phyloP scores from a whole-genome alignment of 2,797 vertebrate species.

The Mastacembelus armatus region DNA sequence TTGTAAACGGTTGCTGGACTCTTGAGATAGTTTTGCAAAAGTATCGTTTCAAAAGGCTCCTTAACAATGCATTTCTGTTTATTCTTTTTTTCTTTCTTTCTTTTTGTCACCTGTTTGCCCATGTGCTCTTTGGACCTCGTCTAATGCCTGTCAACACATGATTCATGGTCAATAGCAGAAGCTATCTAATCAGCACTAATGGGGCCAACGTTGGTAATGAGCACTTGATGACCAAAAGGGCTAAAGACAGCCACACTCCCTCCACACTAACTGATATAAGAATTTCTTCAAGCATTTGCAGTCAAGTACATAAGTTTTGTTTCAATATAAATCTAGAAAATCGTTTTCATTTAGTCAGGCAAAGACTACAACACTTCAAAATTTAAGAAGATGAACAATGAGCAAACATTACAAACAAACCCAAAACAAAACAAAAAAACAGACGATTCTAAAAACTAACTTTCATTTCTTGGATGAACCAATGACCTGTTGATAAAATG shows the following conservation, averaged over 20 bases:
- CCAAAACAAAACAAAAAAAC: not conserved
- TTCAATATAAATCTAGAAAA: not conserved
- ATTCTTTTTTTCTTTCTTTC: too few relatives aligned
- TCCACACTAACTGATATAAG: not conserved
- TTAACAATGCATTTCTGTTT: not conserved
- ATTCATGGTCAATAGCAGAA: constrained; percentile 52
- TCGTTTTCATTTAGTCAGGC: not conserved
- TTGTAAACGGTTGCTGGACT: not conserved
- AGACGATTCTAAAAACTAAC: not conserved
- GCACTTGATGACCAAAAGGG: constrained; percentile 44
- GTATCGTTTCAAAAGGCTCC: too few relatives aligned
- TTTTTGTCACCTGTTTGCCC: not conserved
- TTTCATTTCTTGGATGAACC: not conserved
- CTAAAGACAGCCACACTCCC: constrained; percentile 3
- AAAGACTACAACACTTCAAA: not conserved
- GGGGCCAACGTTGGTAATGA: constrained; percentile 49
- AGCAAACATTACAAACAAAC: not conserved
- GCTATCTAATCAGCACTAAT: constrained; percentile 72
- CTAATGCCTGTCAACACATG: constrained; percentile 40
- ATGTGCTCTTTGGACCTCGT: constrained; percentile 59
- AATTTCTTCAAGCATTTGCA: not conserved
- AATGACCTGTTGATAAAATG: too few relatives aligned
- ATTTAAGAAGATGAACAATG: not conserved
- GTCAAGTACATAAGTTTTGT: not conserved
- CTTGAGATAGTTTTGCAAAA: not conserved